Base-by-base conservation (phyloP, 2,888 invertebrate species). In the Nymphalis urticae region DNA sequence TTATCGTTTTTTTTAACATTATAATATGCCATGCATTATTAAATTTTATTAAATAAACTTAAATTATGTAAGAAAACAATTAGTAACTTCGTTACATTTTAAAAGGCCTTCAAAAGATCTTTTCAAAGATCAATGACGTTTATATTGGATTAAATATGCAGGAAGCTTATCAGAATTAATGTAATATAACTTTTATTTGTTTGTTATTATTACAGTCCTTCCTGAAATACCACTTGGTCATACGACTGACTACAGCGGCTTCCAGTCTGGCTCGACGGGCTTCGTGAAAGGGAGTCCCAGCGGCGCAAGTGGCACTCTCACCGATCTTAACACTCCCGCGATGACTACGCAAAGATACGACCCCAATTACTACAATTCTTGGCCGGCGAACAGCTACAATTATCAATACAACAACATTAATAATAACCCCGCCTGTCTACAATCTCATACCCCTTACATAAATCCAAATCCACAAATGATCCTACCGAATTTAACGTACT, bases 401-500 rank as follows among this genome's bases (percentile, higher is more conserved):
- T 95, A 95, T 79, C 95, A 95, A 80, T 96, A 96, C 89, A 94
- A 94, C 83, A 94, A 94, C 73, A 89, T 93, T 9, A 94, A 93
- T 80, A 93, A 92, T 80, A 93, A 93, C 74, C 87, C 92, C 24
- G 82, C 91, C 17, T 93, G 93, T 73, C 75, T 93, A 62, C 93
- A 93, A 72, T 87, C 93, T 9, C 95, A 95, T 78, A 93, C 95
- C 73, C 90, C 93, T 6, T 95, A 95, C 85, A 93, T 94, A 69
- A 94, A 94, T 75, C 93, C 95, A 0, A 90, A 90, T 65, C 94
- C 95, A 2, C 94, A 95, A 68, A 95, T 97, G 95, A 95, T 97
- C 24, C 93, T 97, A 0, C 97, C 97, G 0, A 96, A 96, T 79
- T 90, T 97, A 0, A 67, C 66, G 0, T 96, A 96, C 85, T 96